A percentile compares a stretch with the other conserved stretches of the same genome.
phyloP scores from a whole-genome alignment of 2,113 vertebrate species.

The Hemibagrus wyckioides region DNA sequence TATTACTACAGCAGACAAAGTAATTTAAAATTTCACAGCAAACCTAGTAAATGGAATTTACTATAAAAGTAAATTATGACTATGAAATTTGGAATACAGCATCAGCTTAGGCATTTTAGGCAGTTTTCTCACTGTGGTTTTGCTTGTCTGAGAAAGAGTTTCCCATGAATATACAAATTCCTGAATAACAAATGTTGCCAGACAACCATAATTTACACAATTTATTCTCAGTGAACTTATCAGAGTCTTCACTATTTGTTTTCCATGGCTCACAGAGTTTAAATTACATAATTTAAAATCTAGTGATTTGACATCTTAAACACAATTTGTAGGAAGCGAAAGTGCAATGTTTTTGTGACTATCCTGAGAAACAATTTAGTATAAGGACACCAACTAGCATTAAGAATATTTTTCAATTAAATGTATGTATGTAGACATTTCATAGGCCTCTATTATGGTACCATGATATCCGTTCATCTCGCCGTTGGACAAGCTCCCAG shows the following conservation, averaged over 20 bases:
- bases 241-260: neutral
- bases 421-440: neutral
- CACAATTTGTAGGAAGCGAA: neutral
- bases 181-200: conserved; percentile 16
- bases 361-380: neutral
- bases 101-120: neutral
- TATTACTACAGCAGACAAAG: conserved; percentile 14
- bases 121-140: conserved; percentile 6
- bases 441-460: neutral
- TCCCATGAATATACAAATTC: conserved; percentile 29
- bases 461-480: conserved; percentile 70
- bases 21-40: neutral
- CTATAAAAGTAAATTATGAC: too few relatives aligned
- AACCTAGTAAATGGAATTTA: neutral
- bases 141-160: neutral
- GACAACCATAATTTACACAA: neutral
- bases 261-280: neutral
- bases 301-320: neutral
- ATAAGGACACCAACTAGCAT: neutral
- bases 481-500: conserved; percentile 65
- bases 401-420: neutral
- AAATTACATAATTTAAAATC: neutral
- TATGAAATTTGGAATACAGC: neutral
- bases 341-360: neutral
- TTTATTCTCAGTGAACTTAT: neutral